phyloP scores from a whole-genome alignment of 1,140 invertebrate genomes.

The Olivierus martensii region DNA sequence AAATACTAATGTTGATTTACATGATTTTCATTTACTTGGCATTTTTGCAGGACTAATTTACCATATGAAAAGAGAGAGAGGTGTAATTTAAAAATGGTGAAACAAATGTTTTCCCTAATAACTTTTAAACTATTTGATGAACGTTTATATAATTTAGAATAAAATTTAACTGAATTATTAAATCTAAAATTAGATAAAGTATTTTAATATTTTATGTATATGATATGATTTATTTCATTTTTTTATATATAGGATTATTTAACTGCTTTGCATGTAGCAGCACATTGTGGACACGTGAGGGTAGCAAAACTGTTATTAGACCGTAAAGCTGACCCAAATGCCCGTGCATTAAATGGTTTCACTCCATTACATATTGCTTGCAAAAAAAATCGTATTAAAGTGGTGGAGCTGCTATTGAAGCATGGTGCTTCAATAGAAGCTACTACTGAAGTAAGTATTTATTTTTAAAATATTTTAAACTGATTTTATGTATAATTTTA shows the following conservation, averaged over 20 bases:
- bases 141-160: too few species aligned
- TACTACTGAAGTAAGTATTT: constrained; percentile 57
- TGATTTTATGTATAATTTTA: neutral
- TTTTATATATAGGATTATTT: constrained; percentile 65
- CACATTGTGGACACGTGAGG: constrained; percentile 79
- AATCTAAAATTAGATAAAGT: too few species aligned
- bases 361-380: constrained; percentile 93
- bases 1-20: too few species aligned
- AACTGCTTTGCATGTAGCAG: constrained; percentile 94
- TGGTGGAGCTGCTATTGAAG: constrained; percentile 86
- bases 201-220: too few species aligned
- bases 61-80: too few species aligned
- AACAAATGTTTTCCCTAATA: too few species aligned
- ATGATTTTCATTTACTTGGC: too few species aligned
- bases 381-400: constrained; percentile 92
- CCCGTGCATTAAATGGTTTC: constrained; percentile 86
- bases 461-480: neutral
- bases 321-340: constrained; percentile 82
- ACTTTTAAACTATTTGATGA: too few species aligned
- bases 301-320: constrained; percentile 96
- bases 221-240: too few species aligned
- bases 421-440: constrained; percentile 83
- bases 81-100: too few species aligned
- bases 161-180: too few species aligned
- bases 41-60: too few species aligned